Base-by-base conservation (phyloP, 1,140 invertebrate genomes). In the Hyles euphorbiae region DNA sequence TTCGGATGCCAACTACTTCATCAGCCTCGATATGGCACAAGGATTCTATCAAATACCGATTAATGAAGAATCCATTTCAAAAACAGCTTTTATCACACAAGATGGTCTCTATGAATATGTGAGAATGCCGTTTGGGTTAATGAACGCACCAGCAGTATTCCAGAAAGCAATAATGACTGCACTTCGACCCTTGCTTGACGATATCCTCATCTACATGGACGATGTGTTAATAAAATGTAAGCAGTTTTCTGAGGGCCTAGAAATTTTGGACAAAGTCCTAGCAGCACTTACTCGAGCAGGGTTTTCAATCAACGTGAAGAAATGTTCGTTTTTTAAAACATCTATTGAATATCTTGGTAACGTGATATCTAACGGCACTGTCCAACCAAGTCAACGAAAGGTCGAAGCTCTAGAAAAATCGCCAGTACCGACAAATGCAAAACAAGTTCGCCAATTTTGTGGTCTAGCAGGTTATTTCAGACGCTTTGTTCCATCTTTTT, bases 381-480 rank as follows among this genome's bases (percentile, higher is more conserved):
- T 78, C 4, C 6, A 53, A 43, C 76, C 71, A 1, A 72, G 65
- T 45, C 67, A 65, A 43, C n/a, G 40, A 11, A 78, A 78, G 43
- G 49, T 76, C 3, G 64, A 74, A 3, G 73, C 73, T 47, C 22
- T 83, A 12, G 44, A 43, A 8, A 69, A 69, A 40, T 60, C 72
- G 5, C 71, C 69, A 22, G 3, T 63, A 5, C 71, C 74, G 5
- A 71, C 60, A 53, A 80, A 66, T 0, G 56, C 58, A 3, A 82
- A 76, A 45, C 70, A 82, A 49, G 61, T 83, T 1, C 50, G 76
- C 45, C 57, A 81, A 52, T 90, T 91, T 60, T 63, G 90, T 8
- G 90, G 88, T 2, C 78, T 90, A 56, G 69, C 81, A 2, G 72
- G 74, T 2, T 90, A 84, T 66, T 89, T 89, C 59, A 56, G 81